These are phyloP conservation scores for Galleria mellonella DNA, from an alignment of 1,140 invertebrate genomes.

Conservation along the genomic window DNA sequence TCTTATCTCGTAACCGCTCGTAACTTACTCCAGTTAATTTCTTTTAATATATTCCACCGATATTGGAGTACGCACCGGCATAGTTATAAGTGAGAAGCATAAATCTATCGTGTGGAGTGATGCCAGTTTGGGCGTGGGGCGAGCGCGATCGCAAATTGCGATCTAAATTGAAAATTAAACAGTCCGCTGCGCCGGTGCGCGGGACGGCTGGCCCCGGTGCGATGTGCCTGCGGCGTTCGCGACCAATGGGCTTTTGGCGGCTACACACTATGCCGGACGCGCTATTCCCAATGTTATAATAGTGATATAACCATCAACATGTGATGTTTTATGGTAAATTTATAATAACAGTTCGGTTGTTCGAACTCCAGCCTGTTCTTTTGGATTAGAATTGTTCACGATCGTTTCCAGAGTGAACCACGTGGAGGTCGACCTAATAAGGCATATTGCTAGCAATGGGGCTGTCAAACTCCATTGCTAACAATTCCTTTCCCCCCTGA, in stretches of 20 bases:
- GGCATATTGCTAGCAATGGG: too few species aligned
- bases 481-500: too few species aligned
- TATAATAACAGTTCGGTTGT: too few species aligned
- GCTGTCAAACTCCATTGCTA: too few species aligned
- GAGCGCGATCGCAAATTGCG: conserved; percentile 70
- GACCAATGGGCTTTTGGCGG: conserved; percentile 3
- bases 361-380: too few species aligned
- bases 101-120: conserved; percentile 60
- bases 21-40: conserved; percentile 63
- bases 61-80: conserved; percentile 20
- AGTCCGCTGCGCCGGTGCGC: conserved; percentile 27
- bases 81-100: conserved; percentile 49
- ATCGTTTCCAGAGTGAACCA: too few species aligned
- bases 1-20: conserved; percentile 46
- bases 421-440: too few species aligned
- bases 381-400: too few species aligned
- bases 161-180: conserved; percentile 77
- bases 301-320: too few species aligned
- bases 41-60: conserved; percentile 53
- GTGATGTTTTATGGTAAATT: too few species aligned
- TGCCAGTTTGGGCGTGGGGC: conserved; percentile 57
- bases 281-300: too few species aligned
- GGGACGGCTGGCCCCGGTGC: conserved; percentile 13
- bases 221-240: conserved; percentile 26
- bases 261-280: too few species aligned